Conservation (phyloP, 2,888 invertebrate genomes). For the Entomobrya proxima region DNA sequence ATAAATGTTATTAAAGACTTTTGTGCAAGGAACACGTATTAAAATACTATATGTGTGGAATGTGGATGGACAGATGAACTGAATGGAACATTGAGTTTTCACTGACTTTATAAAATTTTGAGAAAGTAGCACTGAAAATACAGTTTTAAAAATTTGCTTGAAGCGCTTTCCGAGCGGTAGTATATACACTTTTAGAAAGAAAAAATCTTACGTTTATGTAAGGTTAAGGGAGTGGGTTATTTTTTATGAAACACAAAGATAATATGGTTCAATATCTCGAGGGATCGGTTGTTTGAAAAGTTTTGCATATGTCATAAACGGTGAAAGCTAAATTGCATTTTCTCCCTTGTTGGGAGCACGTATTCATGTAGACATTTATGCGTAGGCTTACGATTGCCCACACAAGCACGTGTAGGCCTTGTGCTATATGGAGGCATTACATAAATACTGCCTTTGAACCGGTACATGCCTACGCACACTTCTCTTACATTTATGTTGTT, state of each 20-base stretch:
- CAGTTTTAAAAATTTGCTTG: constrained; percentile 19
- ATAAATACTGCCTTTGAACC: background rate
- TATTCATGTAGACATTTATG: too few species aligned
- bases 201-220: constrained; percentile 37
- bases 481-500: background rate
- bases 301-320: constrained; percentile 53
- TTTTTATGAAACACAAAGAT: constrained; percentile 27
- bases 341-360: background rate
- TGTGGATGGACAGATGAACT: background rate
- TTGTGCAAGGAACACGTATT: background rate
- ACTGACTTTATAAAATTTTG: too few species aligned
- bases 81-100: too few species aligned
- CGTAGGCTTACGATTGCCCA: too few species aligned
- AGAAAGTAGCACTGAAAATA: background rate
- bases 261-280: constrained; percentile 29
- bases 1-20: background rate
- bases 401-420: background rate
- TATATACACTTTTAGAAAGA: constrained; percentile 33
- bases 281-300: constrained; percentile 53
- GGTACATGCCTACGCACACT: background rate
- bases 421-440: background rate
- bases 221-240: constrained; percentile 37
- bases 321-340: constrained; percentile 43
- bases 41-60: background rate
- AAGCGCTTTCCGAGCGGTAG: constrained; percentile 11